Percentiles rank a stretch among this genome's conserved stretches.
Conservation (phyloP, 1,140 invertebrate species). For the Diabrotica virgifera region DNA sequence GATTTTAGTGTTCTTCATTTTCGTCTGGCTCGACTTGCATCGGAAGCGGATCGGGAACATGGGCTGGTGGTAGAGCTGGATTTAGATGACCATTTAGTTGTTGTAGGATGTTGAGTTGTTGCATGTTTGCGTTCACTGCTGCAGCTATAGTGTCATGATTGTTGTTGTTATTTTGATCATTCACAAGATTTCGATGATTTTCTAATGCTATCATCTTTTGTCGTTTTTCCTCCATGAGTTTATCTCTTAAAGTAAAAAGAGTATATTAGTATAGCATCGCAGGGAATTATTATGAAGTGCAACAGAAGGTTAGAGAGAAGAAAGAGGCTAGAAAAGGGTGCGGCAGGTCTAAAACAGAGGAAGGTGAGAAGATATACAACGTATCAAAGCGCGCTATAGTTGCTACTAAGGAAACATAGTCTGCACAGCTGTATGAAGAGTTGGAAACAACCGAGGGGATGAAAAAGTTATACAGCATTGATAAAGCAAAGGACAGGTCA, state of each 20-base stretch:
- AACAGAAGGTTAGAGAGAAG: too few relatives aligned
- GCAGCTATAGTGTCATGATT: constrained; percentile 34
- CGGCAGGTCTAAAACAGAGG: too few relatives aligned
- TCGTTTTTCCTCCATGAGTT: constrained; percentile 75
- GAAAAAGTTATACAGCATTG: too few relatives aligned
- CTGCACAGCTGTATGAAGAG: too few relatives aligned
- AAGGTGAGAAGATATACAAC: too few relatives aligned
- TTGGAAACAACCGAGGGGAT: too few relatives aligned
- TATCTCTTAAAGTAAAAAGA: constrained; percentile 46
- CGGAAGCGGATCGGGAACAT: constrained; percentile 29
- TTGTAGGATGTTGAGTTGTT: constrained; percentile 46
- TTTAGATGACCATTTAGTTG: constrained; percentile 43
- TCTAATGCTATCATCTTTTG: constrained; percentile 69
- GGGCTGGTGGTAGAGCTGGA: constrained; percentile 27
- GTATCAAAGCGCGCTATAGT: too few relatives aligned
- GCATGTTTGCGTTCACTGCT: constrained; percentile 41
- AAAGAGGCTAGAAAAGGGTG: too few relatives aligned
- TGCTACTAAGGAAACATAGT: too few relatives aligned
- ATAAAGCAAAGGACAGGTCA: too few relatives aligned
- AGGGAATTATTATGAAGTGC: too few relatives aligned
- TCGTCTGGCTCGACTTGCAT: constrained; percentile 35
- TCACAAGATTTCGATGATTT: constrained; percentile 53
- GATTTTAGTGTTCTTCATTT: constrained; percentile 21
- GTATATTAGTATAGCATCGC: too few relatives aligned
- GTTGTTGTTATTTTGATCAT: constrained; percentile 36